phyloP scores from a whole-genome alignment of 2,888 invertebrate species.

The Cephus pygmeus region DNA sequence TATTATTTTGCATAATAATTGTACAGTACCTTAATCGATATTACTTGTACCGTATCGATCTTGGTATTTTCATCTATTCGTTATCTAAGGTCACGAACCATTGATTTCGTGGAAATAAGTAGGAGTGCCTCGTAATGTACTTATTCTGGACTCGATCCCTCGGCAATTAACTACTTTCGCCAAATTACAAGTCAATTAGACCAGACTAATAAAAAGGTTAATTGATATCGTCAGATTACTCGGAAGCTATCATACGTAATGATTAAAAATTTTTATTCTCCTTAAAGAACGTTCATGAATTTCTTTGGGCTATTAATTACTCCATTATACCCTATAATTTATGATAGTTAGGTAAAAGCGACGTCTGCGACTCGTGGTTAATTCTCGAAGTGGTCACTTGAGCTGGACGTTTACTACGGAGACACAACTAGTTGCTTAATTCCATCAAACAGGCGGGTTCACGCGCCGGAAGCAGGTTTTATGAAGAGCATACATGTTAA shows the following conservation, averaged over 20 bases:
- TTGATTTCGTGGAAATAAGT: not conserved
- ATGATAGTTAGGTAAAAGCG: not conserved
- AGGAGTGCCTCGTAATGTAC: not conserved
- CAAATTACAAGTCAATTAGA: not conserved
- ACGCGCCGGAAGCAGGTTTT: constrained; percentile 62
- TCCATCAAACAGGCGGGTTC: constrained; percentile 52
- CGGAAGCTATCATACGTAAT: not conserved
- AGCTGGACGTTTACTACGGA: not conserved
- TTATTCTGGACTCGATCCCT: not conserved
- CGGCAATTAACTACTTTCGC: not conserved
- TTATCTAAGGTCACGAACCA: not conserved
- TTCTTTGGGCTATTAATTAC: not conserved
- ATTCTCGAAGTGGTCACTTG: not conserved
- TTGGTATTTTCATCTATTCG: not conserved
- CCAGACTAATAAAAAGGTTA: not conserved
- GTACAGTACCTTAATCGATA: not conserved
- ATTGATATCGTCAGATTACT: not conserved
- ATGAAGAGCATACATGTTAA: constrained; percentile 48
- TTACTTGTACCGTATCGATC: not conserved
- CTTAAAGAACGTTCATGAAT: not conserved
- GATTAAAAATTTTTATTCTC: not conserved
- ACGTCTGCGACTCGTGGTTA: not conserved
- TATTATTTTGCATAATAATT: constrained; percentile 36
- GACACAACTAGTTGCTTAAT: constrained; percentile 56
- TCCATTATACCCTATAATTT: not conserved